Evolutionary conservation across 2,888 invertebrate genomes (phyloP).

Genomic region (Odontomyia ornata): DNA sequence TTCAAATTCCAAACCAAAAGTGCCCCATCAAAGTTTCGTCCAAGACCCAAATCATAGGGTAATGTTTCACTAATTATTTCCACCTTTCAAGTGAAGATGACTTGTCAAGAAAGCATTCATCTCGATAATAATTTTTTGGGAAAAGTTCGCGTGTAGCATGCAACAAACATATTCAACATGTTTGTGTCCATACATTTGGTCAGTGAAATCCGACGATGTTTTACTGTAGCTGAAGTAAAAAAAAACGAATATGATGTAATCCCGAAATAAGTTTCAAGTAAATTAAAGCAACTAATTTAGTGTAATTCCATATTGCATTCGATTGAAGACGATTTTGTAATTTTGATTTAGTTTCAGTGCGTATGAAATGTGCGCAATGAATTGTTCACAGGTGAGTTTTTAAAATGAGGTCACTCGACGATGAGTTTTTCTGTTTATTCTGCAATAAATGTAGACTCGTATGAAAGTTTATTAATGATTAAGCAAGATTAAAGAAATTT

Average conservation of each 20-base stretch:
- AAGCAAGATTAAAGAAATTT: too few relatives aligned
- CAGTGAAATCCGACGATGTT: neutral
- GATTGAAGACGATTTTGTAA: conserved; percentile 1
- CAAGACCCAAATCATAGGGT: conserved; percentile 4
- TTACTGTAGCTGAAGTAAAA: neutral
- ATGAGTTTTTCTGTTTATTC: neutral
- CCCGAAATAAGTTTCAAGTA: neutral
- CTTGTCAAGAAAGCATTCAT: conserved; percentile 23
- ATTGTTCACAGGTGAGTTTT: neutral
- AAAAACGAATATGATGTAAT: neutral
- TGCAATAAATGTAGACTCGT: too few relatives aligned
- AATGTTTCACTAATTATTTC: conserved; percentile 20
- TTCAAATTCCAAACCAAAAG: neutral
- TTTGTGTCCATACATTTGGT: neutral
- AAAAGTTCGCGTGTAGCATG: conserved; percentile 24
- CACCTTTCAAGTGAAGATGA: conserved; percentile 29
- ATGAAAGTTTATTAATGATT: too few relatives aligned
- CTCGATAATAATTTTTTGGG: neutral
- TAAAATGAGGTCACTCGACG: neutral
- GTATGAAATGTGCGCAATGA: neutral
- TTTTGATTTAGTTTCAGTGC: conserved; percentile 6
- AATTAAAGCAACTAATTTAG: conserved; percentile 9
- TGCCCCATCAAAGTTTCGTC: neutral
- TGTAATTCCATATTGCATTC: neutral
- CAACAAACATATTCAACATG: neutral